Percentiles rank a stretch among this genome's conserved stretches.
These are phyloP conservation scores for Isaurus tuberculatus DNA, from an alignment of 92 coral and sea anemone species.

Conservation along the genomic window DNA sequence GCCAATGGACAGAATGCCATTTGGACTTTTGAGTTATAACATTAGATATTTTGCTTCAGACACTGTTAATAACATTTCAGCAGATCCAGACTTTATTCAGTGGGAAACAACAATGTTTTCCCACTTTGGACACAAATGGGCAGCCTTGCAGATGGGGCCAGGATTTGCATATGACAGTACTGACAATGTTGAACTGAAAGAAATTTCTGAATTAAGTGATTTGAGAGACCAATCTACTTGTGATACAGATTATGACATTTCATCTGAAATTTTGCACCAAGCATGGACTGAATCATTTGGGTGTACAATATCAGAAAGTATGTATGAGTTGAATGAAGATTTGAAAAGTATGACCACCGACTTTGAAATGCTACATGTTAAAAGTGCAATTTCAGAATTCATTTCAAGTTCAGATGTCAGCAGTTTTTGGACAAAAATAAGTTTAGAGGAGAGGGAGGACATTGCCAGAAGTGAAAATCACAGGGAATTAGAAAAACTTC, in stretches of 20 bases:
- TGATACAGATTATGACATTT: slow-evolving; percentile 5
- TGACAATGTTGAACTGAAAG: not conserved
- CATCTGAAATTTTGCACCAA: slow-evolving; percentile 33
- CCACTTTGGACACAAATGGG: slow-evolving; percentile 76
- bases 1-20: slow-evolving; percentile 73
- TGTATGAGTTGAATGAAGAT: too few relatives aligned
- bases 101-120: slow-evolving; percentile 73
- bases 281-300: slow-evolving; percentile 52
- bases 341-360: too few relatives aligned
- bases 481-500: not conserved
- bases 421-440: slow-evolving; percentile 54
- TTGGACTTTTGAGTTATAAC: slow-evolving; percentile 67
- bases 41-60: slow-evolving; percentile 54
- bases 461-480: not conserved
- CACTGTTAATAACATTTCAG: slow-evolving; percentile 51
- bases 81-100: slow-evolving; percentile 59
- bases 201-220: too few relatives aligned
- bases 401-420: slow-evolving; percentile 15
- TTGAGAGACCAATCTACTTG: too few relatives aligned
- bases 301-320: too few relatives aligned
- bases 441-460: slow-evolving; percentile 39
- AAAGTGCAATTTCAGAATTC: too few relatives aligned
- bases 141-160: slow-evolving; percentile 68
- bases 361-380: too few relatives aligned
- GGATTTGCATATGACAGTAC: slow-evolving; percentile 62